These are phyloP conservation scores for Carapus acus DNA, from an alignment of 2,797 vertebrate genomes.

Conservation along the genomic window DNA sequence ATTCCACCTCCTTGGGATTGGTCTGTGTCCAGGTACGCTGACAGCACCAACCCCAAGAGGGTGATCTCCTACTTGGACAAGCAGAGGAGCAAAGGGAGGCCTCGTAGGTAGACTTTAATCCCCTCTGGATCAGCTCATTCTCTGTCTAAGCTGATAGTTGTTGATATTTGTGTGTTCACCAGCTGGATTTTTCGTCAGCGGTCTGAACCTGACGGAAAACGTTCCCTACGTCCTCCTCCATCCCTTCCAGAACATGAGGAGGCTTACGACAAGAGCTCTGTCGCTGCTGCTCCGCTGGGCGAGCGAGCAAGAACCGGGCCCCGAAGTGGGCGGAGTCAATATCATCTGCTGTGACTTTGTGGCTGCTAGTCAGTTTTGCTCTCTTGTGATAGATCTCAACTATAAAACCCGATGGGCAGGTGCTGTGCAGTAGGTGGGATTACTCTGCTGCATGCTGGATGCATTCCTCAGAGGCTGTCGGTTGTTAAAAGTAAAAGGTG, in stretches of 20 bases:
- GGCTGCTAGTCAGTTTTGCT: slow-evolving; percentile 54
- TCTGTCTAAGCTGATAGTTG: neutral
- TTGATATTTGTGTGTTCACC: neutral
- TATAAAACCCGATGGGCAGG: slow-evolving; percentile 26
- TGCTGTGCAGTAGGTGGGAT: neutral
- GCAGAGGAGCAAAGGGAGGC: slow-evolving; percentile 73
- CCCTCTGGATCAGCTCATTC: neutral
- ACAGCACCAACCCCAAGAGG: slow-evolving; percentile 66
- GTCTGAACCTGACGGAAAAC: slow-evolving; percentile 73
- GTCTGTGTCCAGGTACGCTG: slow-evolving; percentile 76
- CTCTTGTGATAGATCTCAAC: slow-evolving; percentile 67
- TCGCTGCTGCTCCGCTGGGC: slow-evolving; percentile 61
- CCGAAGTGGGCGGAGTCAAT: slow-evolving; percentile 46
- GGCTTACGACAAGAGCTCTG: slow-evolving; percentile 56
- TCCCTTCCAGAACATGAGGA: slow-evolving; percentile 61
- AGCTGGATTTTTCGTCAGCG: slow-evolving; percentile 67
- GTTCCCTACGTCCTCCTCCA: slow-evolving; percentile 58
- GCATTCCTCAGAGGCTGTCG: neutral
- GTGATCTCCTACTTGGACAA: slow-evolving; percentile 78
- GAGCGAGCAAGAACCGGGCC: slow-evolving; percentile 56
- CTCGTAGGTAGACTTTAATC: slow-evolving; percentile 60
- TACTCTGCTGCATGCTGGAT: neutral
- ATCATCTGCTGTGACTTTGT: slow-evolving; percentile 72
- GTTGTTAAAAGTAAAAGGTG: too few relatives aligned
- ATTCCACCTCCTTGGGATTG: neutral